Evolutionary conservation across 2,888 invertebrate genomes (phyloP).

Genomic region (Epinotia brunnichana): DNA sequence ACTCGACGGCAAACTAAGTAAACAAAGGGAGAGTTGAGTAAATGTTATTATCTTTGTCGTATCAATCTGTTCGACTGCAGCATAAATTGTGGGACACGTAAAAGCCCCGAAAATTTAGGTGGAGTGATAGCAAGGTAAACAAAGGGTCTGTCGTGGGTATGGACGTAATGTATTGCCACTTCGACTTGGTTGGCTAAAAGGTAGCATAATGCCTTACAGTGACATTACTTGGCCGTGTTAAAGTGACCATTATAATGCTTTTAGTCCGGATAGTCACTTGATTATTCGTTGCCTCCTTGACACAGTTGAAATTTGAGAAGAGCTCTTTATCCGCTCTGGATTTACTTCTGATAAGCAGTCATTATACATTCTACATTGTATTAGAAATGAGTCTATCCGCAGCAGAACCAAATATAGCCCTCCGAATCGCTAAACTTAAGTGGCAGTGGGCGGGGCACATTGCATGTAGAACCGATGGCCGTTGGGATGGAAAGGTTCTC

Average conservation of each 20-base stretch:
- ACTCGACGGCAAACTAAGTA: conserved; percentile 35
- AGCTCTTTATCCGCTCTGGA: neutral
- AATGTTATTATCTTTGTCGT: conserved; percentile 35
- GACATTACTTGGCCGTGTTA: conserved; percentile 15
- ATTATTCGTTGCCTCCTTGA: conserved; percentile 25
- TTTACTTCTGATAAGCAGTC: neutral
- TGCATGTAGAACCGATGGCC: no score
- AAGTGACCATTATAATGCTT: conserved; percentile 37
- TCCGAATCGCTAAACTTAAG: no score
- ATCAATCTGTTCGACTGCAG: conserved; percentile 31
- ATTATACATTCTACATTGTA: no score
- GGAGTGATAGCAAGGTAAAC: conserved; percentile 30
- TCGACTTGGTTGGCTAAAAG: conserved; percentile 24
- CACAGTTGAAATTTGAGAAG: conserved; percentile 16
- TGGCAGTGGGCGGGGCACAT: no score
- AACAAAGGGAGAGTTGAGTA: conserved; percentile 33
- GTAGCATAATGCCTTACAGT: conserved; percentile 21
- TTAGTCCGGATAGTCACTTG: conserved; percentile 22
- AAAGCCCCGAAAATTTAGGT: conserved; percentile 1
- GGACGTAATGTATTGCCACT: conserved; percentile 37
- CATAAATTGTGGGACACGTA: conserved; percentile 16
- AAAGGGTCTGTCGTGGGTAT: conserved; percentile 21
- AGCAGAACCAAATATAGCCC: no score
- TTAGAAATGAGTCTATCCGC: no score
- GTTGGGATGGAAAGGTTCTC: no score